These are phyloP conservation scores for Discoglossus pictus DNA, from an alignment of 2,797 vertebrate genomes.

Conservation along the genomic window DNA sequence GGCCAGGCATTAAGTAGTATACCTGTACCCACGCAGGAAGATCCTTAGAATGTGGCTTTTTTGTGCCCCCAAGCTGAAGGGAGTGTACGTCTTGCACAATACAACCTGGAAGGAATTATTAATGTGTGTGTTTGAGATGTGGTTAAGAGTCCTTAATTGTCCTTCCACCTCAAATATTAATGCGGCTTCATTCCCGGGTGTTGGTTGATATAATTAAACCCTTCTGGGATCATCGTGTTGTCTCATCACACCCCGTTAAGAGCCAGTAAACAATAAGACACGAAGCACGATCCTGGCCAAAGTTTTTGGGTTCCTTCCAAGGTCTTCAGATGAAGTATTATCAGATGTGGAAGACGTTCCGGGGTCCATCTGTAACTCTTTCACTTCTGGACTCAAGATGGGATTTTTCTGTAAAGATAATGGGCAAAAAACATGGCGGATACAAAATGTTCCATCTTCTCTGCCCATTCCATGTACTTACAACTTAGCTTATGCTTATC, in stretches of 20 bases:
- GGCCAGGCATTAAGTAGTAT: too few species aligned
- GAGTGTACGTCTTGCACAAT: not conserved
- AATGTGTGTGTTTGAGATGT: not conserved
- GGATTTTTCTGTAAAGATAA: too few species aligned
- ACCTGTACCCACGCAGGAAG: too few species aligned
- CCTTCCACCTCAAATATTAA: not conserved
- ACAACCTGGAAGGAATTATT: not conserved
- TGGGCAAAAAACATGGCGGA: too few species aligned
- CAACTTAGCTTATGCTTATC: too few species aligned
- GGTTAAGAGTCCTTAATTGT: conserved; percentile 1
- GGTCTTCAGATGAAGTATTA: not conserved
- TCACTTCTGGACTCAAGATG: not conserved
- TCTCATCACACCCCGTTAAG: not conserved
- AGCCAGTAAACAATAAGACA: conserved; percentile 3
- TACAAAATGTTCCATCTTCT: too few species aligned
- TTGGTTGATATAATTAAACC: conserved; percentile 13
- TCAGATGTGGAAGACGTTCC: conserved; percentile 6
- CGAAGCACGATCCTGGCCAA: not conserved
- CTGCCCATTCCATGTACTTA: too few species aligned
- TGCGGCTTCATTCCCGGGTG: not conserved
- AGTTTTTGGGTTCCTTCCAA: not conserved
- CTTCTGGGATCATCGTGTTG: conserved; percentile 8
- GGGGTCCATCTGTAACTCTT: conserved; percentile 1
- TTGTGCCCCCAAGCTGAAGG: not conserved
- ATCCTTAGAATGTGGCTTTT: too few species aligned